A percentile compares a stretch with the other conserved stretches of the same genome.
Evolutionary conservation across 2,888 invertebrate genomes (phyloP).

Genomic region (Steromphala cineraria): DNA sequence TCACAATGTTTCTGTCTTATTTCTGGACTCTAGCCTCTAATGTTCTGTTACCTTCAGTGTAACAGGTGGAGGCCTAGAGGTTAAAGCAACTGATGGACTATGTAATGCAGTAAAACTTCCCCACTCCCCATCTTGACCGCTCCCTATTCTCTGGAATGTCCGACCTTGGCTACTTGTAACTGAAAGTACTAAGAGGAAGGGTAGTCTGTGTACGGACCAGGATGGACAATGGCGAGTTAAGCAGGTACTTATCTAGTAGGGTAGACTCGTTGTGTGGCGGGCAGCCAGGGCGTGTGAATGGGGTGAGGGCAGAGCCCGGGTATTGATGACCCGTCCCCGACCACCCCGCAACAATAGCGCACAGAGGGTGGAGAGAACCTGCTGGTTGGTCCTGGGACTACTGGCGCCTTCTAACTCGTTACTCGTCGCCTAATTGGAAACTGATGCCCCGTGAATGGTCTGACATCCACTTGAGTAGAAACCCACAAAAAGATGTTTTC

Average conservation of each 20-base stretch:
- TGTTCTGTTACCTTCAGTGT: too few species aligned
- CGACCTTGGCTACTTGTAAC: not conserved
- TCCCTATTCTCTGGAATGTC: too few species aligned
- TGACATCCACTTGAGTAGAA: not conserved
- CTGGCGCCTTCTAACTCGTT: slow-evolving; percentile 9
- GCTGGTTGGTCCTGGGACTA: not conserved
- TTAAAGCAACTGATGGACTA: too few species aligned
- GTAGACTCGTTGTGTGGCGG: not conserved
- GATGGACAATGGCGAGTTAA: not conserved
- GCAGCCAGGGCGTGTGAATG: not conserved
- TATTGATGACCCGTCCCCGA: not conserved
- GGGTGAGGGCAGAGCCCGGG: not conserved
- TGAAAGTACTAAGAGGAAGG: not conserved
- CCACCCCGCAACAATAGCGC: not conserved
- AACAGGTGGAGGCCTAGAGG: too few species aligned
- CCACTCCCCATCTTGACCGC: too few species aligned
- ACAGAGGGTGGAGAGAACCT: not conserved
- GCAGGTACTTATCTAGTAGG: not conserved
- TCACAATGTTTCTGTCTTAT: too few species aligned
- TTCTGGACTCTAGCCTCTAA: too few species aligned
- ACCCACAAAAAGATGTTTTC: slow-evolving; percentile 5
- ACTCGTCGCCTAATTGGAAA: slow-evolving; percentile 17
- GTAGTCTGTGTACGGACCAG: not conserved
- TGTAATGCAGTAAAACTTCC: too few species aligned
- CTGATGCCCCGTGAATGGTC: not conserved